These are phyloP conservation scores for Prunella fulvescens DNA, from an alignment of 2,113 vertebrate genomes.

Conservation along the genomic window DNA sequence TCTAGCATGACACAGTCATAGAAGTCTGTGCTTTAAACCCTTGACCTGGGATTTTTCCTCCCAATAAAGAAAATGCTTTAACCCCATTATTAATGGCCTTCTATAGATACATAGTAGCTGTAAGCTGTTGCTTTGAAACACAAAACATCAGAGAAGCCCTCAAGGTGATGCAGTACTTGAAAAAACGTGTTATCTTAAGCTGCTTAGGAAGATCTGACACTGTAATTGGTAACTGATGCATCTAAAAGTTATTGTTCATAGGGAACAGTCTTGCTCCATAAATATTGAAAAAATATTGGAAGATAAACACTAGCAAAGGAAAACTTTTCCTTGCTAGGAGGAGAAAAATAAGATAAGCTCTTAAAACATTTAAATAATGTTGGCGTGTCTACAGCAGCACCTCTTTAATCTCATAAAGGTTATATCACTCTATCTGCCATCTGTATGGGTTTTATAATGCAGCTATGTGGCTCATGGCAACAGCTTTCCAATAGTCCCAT, in stretches of 20 bases:
- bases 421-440: neutral
- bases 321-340: neutral
- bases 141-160: neutral
- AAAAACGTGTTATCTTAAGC: neutral
- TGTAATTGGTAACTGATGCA: neutral
- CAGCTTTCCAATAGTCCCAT: neutral
- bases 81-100: neutral
- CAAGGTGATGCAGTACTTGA: neutral
- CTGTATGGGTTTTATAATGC: neutral
- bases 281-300: neutral
- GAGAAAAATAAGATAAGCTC: neutral
- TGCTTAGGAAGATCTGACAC: neutral
- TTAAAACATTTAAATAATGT: neutral
- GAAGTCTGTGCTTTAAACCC: neutral
- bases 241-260: neutral
- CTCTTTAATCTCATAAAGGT: conserved; percentile 1
- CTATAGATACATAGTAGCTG: neutral
- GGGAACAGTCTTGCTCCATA: neutral
- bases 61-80: neutral
- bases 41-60: neutral
- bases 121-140: neutral
- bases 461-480: neutral
- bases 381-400: neutral
- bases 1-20: neutral
- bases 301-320: neutral